Evolutionary conservation across 2,797 vertebrate genomes (phyloP), one percentile per base, ranked within the genome.

Genomic region (Pseudocheirus occidentalis): DNA sequence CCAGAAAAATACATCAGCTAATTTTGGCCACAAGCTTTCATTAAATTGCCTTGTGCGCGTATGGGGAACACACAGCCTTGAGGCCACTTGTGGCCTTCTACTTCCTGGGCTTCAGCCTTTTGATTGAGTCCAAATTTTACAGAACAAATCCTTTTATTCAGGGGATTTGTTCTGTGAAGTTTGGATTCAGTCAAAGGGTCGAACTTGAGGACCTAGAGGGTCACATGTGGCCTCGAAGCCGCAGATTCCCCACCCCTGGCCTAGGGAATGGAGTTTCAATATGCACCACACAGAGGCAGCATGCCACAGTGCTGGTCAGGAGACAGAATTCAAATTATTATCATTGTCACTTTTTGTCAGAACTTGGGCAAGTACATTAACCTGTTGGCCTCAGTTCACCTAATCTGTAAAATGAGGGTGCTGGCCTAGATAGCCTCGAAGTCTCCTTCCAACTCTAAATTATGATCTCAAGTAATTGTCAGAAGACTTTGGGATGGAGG

Each of bases 281-380:
- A 81, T 46, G 34, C 21, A 81, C 40, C 18, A 27, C 7, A 50
- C 0, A 27, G 21, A 87, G 3, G 0, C 21, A 87, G 40, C 21
- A 11, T 27, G 24, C 73, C 40, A 81, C 40, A 27, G 6, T 10
- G 2, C 40, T 50, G 40, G 73, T 50, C 73, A 27, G 9, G 73
- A 27, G 40, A 46, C 46, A 40, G 0, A 27, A 21, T 81, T 81
- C 73, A 46, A 24, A 81, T 27, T 11, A 50, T 27, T 27, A 27
- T 27, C 27, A 73, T 18, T 13, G 59, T 73, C n/a, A 7, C n/a
- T 73, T 73, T 73, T 18, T 52, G 16, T 58, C 59, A 94, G 95
- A 91, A 52, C 31, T 97, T 93, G 93, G 0, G 50, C 57, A 95
- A 96, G 87, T 89, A 40, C 90, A 57, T 95, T 95, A 73, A 14